phyloP scores from a whole-genome alignment of 1,140 invertebrate genomes.

The Dysdera silvatica region DNA sequence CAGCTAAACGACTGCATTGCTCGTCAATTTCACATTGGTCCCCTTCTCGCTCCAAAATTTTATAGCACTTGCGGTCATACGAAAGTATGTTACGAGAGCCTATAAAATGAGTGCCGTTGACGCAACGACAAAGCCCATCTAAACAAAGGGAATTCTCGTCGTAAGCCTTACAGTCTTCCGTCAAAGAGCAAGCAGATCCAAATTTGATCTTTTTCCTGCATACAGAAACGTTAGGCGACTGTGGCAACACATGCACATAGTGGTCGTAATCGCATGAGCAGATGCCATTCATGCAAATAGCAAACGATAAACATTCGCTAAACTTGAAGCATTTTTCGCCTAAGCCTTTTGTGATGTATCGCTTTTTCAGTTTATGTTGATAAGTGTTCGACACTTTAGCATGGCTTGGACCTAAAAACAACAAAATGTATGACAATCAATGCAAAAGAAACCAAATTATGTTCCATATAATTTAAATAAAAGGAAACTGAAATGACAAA shows the following conservation, averaged over 20 bases:
- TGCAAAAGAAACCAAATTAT: too few species aligned
- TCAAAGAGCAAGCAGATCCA: slow-evolving; percentile 7
- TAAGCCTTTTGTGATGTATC: slow-evolving; percentile 11
- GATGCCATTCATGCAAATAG: slow-evolving; percentile 13
- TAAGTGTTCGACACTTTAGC: too few species aligned
- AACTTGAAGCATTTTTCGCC: slow-evolving; percentile 17
- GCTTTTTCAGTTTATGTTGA: too few species aligned
- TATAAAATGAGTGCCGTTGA: slow-evolving; percentile 25
- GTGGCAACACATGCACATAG: slow-evolving; percentile 10
- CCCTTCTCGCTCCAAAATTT: slow-evolving; percentile 22
- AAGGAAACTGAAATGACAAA: too few species aligned
- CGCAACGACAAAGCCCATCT: slow-evolving; percentile 16
- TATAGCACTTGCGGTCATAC: slow-evolving; percentile 18
- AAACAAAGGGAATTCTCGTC: slow-evolving; percentile 18
- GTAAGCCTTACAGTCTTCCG: slow-evolving; percentile 22
- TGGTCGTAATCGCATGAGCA: slow-evolving; percentile 27
- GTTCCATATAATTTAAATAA: too few species aligned
- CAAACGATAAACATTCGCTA: slow-evolving; percentile 8
- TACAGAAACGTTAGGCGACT: slow-evolving; percentile 2
- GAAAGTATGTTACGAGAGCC: slow-evolving; percentile 20
- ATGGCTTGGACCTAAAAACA: too few species aligned
- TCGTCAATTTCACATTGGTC: slow-evolving; percentile 26
- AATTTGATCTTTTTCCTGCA: slow-evolving; percentile 18
- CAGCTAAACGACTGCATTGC: slow-evolving; percentile 22
- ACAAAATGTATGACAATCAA: too few species aligned